Percentiles rank a stretch among this genome's conserved stretches.
Conservation (phyloP, 64 coral and sea anemone genomes). For the Stichodactyla mertensii region DNA sequence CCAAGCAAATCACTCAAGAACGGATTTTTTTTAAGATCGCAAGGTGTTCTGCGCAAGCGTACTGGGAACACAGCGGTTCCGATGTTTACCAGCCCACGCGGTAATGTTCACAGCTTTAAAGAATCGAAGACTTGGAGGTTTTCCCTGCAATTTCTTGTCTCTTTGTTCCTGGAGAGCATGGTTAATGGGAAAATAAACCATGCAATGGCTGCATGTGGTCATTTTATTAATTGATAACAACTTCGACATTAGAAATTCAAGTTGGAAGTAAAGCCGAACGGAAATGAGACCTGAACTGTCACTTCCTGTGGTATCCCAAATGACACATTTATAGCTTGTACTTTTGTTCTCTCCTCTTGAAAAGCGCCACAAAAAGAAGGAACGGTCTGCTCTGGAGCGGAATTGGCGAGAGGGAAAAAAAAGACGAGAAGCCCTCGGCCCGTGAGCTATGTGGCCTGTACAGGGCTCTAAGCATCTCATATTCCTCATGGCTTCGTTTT, state of each 20-base stretch:
- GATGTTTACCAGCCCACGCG: not conserved
- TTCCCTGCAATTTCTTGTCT: not conserved
- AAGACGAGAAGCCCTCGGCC: not conserved
- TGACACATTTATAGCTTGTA: conserved; percentile 10
- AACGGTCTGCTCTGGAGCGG: not conserved
- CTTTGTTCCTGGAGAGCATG: not conserved
- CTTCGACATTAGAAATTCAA: not conserved
- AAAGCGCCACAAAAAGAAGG: conserved; percentile 2
- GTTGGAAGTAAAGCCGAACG: conserved; percentile 1
- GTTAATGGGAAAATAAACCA: not conserved
- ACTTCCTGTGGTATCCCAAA: not conserved
- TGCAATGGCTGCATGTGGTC: not conserved
- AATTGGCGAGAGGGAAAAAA: conserved; percentile 1
- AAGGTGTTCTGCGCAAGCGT: not conserved
- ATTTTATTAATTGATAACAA: not conserved
- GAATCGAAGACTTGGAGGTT: not conserved
- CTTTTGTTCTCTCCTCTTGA: conserved; percentile 4
- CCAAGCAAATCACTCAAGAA: too few relatives aligned
- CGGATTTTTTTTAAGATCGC: not conserved
- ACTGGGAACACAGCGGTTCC: not conserved
- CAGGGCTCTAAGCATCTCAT: conserved; percentile 63
- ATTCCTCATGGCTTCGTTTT: conserved; percentile 57
- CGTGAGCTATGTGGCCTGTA: conserved; percentile 58
- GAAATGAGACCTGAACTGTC: not conserved
- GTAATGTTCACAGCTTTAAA: not conserved